Evolutionary conservation across 2,113 vertebrate species (phyloP).

Genomic region (Odocoileus hemionus): DNA sequence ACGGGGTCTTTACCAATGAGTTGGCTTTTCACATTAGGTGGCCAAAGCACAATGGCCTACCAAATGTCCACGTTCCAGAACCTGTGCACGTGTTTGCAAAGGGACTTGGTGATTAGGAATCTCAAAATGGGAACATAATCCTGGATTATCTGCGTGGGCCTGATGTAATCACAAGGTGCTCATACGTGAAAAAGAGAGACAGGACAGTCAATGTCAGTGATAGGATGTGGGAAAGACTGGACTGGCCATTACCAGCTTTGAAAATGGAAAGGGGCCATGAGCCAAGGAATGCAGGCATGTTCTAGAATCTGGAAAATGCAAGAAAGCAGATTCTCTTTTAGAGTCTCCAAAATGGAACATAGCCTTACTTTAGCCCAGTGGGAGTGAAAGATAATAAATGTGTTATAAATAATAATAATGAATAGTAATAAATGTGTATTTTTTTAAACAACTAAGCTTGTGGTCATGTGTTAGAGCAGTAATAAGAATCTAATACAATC

Average conservation of each 20-base stretch:
- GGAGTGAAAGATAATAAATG: neutral
- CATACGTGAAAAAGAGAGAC: neutral
- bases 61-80: rapidly evolving
- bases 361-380: neutral
- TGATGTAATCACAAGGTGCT: neutral
- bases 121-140: neutral
- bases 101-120: neutral
- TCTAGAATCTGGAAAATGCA: neutral
- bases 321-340: neutral
- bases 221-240: neutral
- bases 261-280: neutral
- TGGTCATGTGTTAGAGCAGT: neutral
- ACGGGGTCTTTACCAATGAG: neutral
- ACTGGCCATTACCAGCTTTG: neutral
- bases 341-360: neutral
- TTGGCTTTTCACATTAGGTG: neutral
- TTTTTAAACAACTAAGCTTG: neutral
- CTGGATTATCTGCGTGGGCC: neutral
- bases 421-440: neutral
- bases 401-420: neutral
- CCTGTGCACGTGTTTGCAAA: neutral
- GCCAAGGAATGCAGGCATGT: neutral
- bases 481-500: neutral
- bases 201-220: neutral
- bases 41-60: neutral